These are phyloP conservation scores for Enoplosus armatus DNA, from an alignment of 2,797 vertebrate species.

Conservation along the genomic window DNA sequence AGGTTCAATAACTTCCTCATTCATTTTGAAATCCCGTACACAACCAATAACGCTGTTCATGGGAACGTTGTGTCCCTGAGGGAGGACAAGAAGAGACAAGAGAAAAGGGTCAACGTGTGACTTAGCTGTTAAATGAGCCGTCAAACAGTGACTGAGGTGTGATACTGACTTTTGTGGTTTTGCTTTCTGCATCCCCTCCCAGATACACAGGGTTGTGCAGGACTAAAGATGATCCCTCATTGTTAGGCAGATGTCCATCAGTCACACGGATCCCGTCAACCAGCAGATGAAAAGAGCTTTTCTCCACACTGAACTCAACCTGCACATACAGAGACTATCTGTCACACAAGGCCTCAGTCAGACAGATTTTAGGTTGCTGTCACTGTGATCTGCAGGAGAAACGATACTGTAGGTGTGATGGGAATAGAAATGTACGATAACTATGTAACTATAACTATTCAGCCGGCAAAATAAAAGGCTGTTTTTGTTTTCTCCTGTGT, in stretches of 20 bases:
- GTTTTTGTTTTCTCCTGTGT: not conserved
- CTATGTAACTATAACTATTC: not conserved
- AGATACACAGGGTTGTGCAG: constrained; percentile 81
- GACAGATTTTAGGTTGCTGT: not conserved
- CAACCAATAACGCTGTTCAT: constrained; percentile 87
- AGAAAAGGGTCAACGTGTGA: not conserved
- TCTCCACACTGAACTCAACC: constrained; percentile 87
- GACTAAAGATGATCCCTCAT: constrained; percentile 72
- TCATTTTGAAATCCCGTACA: constrained; percentile 86
- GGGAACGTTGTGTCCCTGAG: constrained; percentile 82
- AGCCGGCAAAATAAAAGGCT: not conserved
- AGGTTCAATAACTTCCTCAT: constrained; percentile 77
- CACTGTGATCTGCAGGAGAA: not conserved
- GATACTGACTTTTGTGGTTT: constrained; percentile 58
- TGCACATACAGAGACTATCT: constrained; percentile 35
- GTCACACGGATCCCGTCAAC: constrained; percentile 87
- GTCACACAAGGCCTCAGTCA: not conserved
- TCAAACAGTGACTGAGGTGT: not conserved
- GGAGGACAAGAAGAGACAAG: not conserved
- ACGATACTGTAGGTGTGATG: not conserved
- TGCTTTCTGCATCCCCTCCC: constrained; percentile 74
- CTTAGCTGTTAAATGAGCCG: not conserved
- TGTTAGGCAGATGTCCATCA: constrained; percentile 76
- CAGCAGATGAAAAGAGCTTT: constrained; percentile 77
- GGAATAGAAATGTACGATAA: not conserved